Evolutionary conservation across 2,888 invertebrate species (phyloP), one percentile per base, ranked within the genome.

Genomic region (Cephus nigrinus): DNA sequence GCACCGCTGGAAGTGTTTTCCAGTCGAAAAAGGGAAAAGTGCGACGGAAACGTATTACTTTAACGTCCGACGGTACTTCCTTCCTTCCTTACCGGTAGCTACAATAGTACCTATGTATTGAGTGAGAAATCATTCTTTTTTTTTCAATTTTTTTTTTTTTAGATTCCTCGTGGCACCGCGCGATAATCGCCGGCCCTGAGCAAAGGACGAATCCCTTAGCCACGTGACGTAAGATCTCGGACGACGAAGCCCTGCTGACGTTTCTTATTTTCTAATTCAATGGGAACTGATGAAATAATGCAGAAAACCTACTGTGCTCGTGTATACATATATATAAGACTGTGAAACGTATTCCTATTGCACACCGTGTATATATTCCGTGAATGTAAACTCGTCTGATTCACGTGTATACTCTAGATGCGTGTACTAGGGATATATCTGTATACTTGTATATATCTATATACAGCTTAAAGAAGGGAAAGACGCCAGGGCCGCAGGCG

Each of bases 221-320:
- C 30, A 15, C 69, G 30, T 30, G 69, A 80, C 76, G 35, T 40
- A 75, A 78, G 75, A 36, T 36, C 12, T 36, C 36, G 1, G 12
- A 36, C 36, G 12, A 36, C 12, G 3, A 36, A 4, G 4, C 4
- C 12, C 1, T 12, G 36, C 77, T 73, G 69, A 76, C 75, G 55
- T 79, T 78, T 76, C 80, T 76, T 76, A 79, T 76, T 77, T 80
- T 80, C 78, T 68, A 69, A 79, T 80, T 80, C 76, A 68, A 80
- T 31, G 78, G 77, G 76, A 79, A 78, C 78, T 77, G 78, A 80
- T 80, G 40, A 75, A 77, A 77, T 77, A 77, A 77, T 71, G 77
- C 69, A 77, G 77, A 71, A 77, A 77, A 77, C 77, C 69, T 36
- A 23, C 75, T 69, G n/a, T 9, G 30, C 9, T 0, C 1, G 9